Conservation (phyloP, 2,797 vertebrate genomes). For the Anomalospiza imberbis region DNA sequence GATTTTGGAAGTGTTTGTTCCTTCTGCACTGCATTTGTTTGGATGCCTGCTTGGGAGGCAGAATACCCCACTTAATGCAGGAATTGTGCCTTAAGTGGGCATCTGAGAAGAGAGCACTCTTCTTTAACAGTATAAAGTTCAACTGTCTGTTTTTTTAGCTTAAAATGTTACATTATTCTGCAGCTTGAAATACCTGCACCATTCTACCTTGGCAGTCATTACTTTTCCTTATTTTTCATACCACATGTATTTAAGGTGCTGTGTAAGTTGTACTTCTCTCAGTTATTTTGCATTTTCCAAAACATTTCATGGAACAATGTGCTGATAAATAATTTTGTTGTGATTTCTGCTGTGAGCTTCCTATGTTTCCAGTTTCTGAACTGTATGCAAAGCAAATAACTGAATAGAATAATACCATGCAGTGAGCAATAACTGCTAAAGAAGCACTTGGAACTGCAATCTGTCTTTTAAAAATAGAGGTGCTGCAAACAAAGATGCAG, state of each 20-base stretch:
- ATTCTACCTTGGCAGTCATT: not conserved
- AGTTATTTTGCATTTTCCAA: not conserved
- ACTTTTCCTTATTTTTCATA: not conserved
- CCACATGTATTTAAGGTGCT: not conserved
- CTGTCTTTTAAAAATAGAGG: not conserved
- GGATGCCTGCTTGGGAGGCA: not conserved
- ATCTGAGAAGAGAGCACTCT: not conserved
- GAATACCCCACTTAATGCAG: not conserved
- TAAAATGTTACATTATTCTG: not conserved
- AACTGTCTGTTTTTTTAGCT: not conserved
- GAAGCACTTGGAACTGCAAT: not conserved
- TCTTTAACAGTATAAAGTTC: not conserved
- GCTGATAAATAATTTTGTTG: not conserved
- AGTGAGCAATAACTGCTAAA: not conserved
- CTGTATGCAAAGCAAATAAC: not conserved
- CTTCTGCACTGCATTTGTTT: not conserved
- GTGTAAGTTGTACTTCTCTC: not conserved
- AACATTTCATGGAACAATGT: not conserved
- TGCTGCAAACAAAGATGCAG: not conserved
- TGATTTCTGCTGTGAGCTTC: not conserved
- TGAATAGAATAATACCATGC: not conserved
- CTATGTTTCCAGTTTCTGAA: not conserved
- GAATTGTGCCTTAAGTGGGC: not conserved
- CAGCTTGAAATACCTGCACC: not conserved
- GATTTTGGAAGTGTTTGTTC: not conserved